phyloP scores from a whole-genome alignment of 2,888 invertebrate genomes.

The Ochropacha duplaris region DNA sequence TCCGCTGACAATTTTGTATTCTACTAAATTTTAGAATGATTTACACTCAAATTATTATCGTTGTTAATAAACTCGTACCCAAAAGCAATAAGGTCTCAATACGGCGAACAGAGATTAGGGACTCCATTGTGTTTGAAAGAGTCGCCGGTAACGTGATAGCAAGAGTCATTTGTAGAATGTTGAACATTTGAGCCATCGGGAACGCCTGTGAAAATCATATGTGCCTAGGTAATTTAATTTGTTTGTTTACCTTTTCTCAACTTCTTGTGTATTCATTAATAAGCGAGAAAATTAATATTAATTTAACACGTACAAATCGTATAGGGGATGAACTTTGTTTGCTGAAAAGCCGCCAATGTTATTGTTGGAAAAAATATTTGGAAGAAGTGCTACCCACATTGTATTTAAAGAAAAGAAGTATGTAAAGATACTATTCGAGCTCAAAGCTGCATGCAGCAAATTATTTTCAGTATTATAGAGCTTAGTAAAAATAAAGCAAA shows the following conservation, averaged over 20 bases:
- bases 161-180: constrained; percentile 86
- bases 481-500: neutral
- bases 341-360: neutral
- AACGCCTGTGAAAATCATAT: constrained; percentile 81
- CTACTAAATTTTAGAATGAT: constrained; percentile 20
- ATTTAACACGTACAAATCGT: neutral
- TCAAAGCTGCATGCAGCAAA: constrained; percentile 1
- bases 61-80: constrained; percentile 71
- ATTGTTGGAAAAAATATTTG: neutral
- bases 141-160: constrained; percentile 81
- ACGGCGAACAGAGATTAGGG: constrained; percentile 81
- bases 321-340: neutral
- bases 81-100: constrained; percentile 80
- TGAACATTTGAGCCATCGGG: constrained; percentile 89
- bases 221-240: constrained; percentile 5
- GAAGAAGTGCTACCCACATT: neutral
- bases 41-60: constrained; percentile 26
- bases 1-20: neutral
- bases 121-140: constrained; percentile 81
- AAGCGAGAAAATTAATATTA: neutral
- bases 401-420: neutral
- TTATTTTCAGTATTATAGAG: neutral
- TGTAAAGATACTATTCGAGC: neutral
- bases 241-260: neutral
- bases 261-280: neutral